Base-by-base conservation (phyloP, 2,888 invertebrate genomes). In the Sisyra nigra region DNA sequence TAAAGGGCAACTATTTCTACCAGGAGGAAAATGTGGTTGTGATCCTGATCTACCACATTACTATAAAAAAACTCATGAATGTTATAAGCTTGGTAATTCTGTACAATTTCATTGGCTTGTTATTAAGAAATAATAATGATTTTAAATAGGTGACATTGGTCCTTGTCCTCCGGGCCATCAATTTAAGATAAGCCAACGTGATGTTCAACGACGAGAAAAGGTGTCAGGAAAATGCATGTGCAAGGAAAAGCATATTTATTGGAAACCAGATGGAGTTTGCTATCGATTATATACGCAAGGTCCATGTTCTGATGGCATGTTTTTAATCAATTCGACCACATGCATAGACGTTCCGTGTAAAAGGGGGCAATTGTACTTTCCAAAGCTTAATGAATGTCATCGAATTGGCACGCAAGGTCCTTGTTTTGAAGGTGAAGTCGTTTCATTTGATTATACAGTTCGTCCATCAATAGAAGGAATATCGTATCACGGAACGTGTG, bases 401-500 rank as follows among this genome's bases (percentile, higher is more conserved):
- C 71, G 79, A 44, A 80, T 86, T 8, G 87, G 87, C 1, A 70
- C 79, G 0, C 71, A 71, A 19, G 87, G 84, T 18, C 86, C 87
- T 0, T 88, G 88, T 51, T 67, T 72, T 0, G 58, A 63, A 5
- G 77, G 81, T 1, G 76, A 81, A 55, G 73, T 86, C 7, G 78
- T 88, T 3, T 74, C 85, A 0, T 88, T 84, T 57, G 87, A 88
- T 62, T 80, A 84, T 53, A 78, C 76, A 14, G 76, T 80, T 0
- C 63, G 83, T 2, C 83, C 84, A 0, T 82, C 84, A 0, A 55
- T 85, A 2, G 85, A 86, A 53, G 87, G 86, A 0, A 71, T 86
- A 36, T 82, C 84, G 38, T 85, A 84, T 58, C 82, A 84, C 51
- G 88, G 87, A 1, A 72, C 82, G 39, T 88, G 88, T 53, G 79